phyloP scores from a whole-genome alignment of 2,797 vertebrate genomes.

The Tenualosa ilisha region DNA sequence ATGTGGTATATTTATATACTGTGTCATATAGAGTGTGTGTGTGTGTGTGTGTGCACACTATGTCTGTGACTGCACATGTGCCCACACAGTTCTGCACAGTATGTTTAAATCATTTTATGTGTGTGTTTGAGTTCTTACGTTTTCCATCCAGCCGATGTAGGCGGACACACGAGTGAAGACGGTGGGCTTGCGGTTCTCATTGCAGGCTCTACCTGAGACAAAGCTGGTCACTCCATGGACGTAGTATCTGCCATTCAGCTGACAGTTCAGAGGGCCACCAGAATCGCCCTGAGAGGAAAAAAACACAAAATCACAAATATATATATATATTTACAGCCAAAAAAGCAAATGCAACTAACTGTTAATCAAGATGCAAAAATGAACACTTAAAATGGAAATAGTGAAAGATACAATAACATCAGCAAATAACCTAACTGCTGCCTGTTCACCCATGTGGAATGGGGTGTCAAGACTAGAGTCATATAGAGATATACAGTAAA shows the following conservation, averaged over 20 bases:
- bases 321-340: no score
- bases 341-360: no score
- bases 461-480: not conserved
- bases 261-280: slow-evolving; percentile 87
- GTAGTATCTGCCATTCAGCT: slow-evolving; percentile 73
- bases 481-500: no score
- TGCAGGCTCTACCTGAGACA: slow-evolving; percentile 81
- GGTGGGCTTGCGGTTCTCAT: slow-evolving; percentile 73
- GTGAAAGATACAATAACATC: not conserved
- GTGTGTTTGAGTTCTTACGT: slow-evolving; percentile 69
- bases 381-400: not conserved
- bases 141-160: slow-evolving; percentile 83
- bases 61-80: no score
- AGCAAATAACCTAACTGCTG: not conserved
- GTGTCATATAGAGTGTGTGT: no score
- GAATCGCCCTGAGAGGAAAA: slow-evolving; percentile 81
- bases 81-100: no score
- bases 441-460: not conserved
- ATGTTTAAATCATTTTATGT: not conserved
- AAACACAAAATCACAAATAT: not conserved
- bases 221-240: slow-evolving; percentile 92
- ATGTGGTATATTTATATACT: no score
- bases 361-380: no score
- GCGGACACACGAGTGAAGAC: slow-evolving; percentile 80
- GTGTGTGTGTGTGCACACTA: no score